phyloP scores from a whole-genome alignment of 37 sponge, comb jelly and placozoan genomes.

The Agelas oroides region DNA sequence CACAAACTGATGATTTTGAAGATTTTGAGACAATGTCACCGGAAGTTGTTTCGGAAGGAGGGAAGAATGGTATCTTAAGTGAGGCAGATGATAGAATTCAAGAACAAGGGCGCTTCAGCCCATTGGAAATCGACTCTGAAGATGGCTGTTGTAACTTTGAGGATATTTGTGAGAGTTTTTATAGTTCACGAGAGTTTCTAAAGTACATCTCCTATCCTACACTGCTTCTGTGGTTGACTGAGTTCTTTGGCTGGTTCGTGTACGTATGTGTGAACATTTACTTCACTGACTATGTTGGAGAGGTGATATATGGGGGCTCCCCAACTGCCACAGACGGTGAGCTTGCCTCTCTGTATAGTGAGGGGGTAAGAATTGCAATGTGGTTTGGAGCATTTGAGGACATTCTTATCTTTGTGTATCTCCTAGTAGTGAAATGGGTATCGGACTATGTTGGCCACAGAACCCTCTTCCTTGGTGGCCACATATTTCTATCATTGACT shows the following conservation, averaged over 20 bases:
- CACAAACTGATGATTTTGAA: no score
- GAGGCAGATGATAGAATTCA: no score
- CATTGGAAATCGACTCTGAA: no score
- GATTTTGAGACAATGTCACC: no score
- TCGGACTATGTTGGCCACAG: background rate
- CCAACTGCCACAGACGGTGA: constrained; percentile 1
- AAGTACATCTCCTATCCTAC: background rate
- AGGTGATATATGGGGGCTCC: constrained; percentile 37
- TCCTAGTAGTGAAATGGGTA: background rate
- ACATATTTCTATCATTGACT: background rate
- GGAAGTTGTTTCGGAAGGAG: no score
- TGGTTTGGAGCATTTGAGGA: background rate
- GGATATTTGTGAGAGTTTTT: background rate
- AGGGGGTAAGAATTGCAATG: constrained; percentile 22
- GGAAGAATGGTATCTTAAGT: no score
- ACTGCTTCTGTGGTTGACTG: background rate
- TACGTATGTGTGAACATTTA: background rate
- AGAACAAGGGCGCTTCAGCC: no score
- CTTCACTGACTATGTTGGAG: constrained; percentile 44
- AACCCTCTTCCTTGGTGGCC: background rate
- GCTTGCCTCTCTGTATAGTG: background rate
- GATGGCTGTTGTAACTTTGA: no score
- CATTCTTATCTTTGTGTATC: background rate
- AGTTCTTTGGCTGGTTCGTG: constrained; percentile 16
- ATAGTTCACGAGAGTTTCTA: background rate